Conservation (phyloP, 1,140 invertebrate genomes). For the Bombus consobrinus region DNA sequence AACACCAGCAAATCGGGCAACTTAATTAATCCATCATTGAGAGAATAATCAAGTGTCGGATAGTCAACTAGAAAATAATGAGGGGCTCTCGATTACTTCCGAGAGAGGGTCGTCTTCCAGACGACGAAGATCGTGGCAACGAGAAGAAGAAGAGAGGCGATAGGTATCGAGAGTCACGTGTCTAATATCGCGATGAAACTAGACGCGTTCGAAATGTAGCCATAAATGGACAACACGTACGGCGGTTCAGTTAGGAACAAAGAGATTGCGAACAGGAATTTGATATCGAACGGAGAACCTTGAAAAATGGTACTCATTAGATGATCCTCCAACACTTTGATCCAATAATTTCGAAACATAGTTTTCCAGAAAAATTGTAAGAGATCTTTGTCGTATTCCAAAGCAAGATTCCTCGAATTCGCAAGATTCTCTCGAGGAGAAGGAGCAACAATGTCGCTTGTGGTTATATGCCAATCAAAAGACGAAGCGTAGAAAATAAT, state of each 20-base stretch:
- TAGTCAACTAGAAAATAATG: conserved; percentile 42
- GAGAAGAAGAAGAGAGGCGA: background rate
- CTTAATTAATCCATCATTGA: conserved; percentile 48
- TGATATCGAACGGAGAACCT: background rate
- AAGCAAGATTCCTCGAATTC: no score
- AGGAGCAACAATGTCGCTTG: background rate
- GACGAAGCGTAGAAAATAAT: background rate
- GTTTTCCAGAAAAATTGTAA: no score
- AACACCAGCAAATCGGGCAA: conserved; percentile 4
- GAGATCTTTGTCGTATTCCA: no score
- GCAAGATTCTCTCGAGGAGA: no score
- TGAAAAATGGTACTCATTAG: background rate
- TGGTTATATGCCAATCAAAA: background rate
- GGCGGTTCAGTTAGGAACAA: background rate
- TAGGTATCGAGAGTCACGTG: conserved; percentile 34
- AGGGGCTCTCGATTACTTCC: conserved; percentile 50
- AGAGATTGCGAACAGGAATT: background rate
- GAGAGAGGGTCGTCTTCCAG: conserved; percentile 17
- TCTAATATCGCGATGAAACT: conserved; percentile 1
- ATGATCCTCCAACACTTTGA: background rate
- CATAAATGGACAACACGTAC: background rate
- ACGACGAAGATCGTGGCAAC: conserved; percentile 1
- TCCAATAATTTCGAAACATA: background rate
- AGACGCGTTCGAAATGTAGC: conserved; percentile 11
- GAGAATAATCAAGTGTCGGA: conserved; percentile 46